Evolutionary conservation across 2,113 vertebrate genomes (phyloP).

Genomic region (Bubo scandiacus): DNA sequence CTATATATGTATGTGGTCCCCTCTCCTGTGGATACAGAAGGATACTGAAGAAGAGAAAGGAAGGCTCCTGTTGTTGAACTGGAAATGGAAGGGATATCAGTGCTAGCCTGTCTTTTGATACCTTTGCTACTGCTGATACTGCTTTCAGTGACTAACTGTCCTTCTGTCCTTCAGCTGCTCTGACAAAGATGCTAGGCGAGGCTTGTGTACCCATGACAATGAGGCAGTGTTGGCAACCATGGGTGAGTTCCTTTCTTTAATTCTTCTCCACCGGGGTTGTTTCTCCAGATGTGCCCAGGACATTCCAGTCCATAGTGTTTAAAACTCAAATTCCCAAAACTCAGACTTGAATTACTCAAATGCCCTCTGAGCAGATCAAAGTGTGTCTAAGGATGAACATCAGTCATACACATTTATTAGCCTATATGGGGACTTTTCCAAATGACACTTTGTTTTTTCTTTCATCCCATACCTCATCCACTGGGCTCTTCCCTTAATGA

Average conservation of each 20-base stretch:
- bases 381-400: background rate
- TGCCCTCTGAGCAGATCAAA: background rate
- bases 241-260: slow-evolving; percentile 62
- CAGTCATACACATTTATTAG: background rate
- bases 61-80: background rate
- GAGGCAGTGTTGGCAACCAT: slow-evolving; percentile 76
- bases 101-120: background rate
- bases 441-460: background rate
- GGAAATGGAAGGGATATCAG: background rate
- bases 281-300: background rate
- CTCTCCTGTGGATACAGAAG: background rate
- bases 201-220: slow-evolving; percentile 67
- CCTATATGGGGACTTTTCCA: background rate
- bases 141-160: background rate
- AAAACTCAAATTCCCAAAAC: background rate
- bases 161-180: slow-evolving; percentile 75
- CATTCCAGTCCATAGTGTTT: background rate
- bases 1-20: background rate
- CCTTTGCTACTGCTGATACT: background rate
- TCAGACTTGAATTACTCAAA: background rate
- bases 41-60: background rate
- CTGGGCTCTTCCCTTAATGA: background rate
- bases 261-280: background rate
- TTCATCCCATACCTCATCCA: background rate
- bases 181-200: slow-evolving; percentile 69